Evolutionary conservation across 2,113 vertebrate species (phyloP).

Genomic region (Epinephelus lanceolatus): DNA sequence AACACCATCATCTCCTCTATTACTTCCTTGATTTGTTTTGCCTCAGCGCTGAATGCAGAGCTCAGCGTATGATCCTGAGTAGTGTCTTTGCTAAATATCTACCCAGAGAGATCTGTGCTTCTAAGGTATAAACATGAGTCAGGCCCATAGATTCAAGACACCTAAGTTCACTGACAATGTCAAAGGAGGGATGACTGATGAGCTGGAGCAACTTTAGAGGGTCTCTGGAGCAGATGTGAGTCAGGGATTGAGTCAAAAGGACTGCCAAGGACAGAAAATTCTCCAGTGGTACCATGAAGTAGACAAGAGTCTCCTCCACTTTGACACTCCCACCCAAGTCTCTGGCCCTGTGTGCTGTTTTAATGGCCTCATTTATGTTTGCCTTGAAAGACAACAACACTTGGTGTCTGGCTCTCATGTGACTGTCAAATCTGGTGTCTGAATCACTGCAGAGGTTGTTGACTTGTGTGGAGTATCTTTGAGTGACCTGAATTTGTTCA

Average conservation of each 20-base stretch:
- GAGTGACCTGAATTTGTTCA: conserved; percentile 15
- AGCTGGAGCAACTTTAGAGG: background rate
- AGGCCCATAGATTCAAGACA: conserved; percentile 62
- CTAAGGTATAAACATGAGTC: conserved; percentile 50
- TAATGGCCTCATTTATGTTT: conserved; percentile 55
- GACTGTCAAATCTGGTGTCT: conserved; percentile 19
- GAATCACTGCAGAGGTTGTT: accelerated
- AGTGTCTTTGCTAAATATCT: conserved; percentile 40
- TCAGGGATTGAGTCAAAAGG: accelerated
- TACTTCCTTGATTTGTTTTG: background rate
- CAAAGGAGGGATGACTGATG: background rate
- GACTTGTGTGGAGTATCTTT: background rate
- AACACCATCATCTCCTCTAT: background rate
- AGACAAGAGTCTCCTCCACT: background rate
- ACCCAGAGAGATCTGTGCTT: conserved; percentile 5
- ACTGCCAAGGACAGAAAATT: background rate
- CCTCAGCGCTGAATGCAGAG: background rate
- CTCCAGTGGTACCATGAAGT: background rate
- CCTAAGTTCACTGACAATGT: conserved; percentile 11
- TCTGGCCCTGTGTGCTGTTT: conserved; percentile 16
- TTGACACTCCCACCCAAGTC: conserved; percentile 11
- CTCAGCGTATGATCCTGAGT: accelerated
- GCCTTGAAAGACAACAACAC: conserved; percentile 10
- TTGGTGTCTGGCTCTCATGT: background rate
- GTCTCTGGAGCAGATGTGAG: background rate